Conservation (phyloP, 2,888 invertebrate genomes). For the Crocallis elinguaria region DNA sequence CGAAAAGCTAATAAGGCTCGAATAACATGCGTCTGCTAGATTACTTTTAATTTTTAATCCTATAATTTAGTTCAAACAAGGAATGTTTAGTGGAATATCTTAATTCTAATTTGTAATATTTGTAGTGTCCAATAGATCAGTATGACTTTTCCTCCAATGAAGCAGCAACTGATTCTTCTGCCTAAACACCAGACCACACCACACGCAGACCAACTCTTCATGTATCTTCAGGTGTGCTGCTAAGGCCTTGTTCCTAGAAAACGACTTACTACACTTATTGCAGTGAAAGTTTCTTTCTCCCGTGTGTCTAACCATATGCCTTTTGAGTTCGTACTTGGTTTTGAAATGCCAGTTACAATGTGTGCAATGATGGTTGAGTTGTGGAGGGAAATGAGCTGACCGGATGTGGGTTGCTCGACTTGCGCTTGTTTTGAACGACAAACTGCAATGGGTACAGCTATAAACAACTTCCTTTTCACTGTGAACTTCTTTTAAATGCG, state of each 20-base stretch:
- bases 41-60: no score
- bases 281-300: slow-evolving; percentile 69
- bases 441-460: slow-evolving; percentile 65
- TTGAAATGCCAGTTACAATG: slow-evolving; percentile 72
- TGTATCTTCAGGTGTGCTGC: slow-evolving; percentile 67
- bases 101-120: slow-evolving; percentile 27
- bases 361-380: slow-evolving; percentile 60
- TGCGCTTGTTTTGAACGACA: slow-evolving; percentile 71
- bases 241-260: slow-evolving; percentile 62
- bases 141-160: slow-evolving; percentile 55
- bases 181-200: slow-evolving; percentile 59
- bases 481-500: slow-evolving; percentile 70
- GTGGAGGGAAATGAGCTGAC: slow-evolving; percentile 65
- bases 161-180: slow-evolving; percentile 51
- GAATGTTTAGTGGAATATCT: no score
- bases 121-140: slow-evolving; percentile 49
- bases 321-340: slow-evolving; percentile 69
- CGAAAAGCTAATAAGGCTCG: no score
- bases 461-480: slow-evolving; percentile 68
- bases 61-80: no score
- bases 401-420: slow-evolving; percentile 67
- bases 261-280: slow-evolving; percentile 65
- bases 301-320: slow-evolving; percentile 71
- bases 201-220: slow-evolving; percentile 60
- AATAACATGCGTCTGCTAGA: no score